Percentiles rank a stretch among this genome's conserved stretches.
phyloP scores from a whole-genome alignment of 2,888 invertebrate genomes.

The Conomelus anceps region DNA sequence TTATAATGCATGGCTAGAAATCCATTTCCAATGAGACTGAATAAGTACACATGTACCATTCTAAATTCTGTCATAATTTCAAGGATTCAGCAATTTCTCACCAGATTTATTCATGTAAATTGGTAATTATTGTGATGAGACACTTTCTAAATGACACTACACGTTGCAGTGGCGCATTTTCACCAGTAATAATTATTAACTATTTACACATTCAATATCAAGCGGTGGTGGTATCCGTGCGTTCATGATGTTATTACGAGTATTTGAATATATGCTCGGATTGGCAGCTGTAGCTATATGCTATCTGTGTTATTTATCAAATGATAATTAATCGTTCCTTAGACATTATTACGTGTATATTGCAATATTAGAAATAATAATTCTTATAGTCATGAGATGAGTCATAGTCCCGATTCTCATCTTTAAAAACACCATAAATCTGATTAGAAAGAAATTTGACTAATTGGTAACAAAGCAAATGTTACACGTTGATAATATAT shows the following conservation, averaged over 20 bases:
- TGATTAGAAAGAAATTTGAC: neutral
- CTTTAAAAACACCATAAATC: neutral
- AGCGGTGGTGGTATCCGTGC: neutral
- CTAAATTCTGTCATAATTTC: neutral
- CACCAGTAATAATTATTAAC: neutral
- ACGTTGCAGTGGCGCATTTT: neutral
- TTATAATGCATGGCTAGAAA: neutral
- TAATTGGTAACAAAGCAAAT: neutral
- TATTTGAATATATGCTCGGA: neutral
- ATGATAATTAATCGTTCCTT: neutral
- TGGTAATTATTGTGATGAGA: too few species aligned
- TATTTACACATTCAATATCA: neutral
- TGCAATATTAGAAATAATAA: neutral
- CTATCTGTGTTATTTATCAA: neutral
- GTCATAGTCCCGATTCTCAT: neutral
- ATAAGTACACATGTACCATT: neutral
- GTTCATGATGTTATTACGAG: neutral
- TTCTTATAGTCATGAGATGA: neutral
- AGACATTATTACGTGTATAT: neutral
- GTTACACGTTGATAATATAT: neutral
- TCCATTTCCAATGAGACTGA: neutral
- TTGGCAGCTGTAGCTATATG: neutral
- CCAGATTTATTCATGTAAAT: neutral
- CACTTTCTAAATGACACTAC: neutral
- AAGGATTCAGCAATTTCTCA: neutral